These are phyloP conservation scores for Palythoa grandis DNA, from an alignment of 92 coral and sea anemone genomes.

Conservation along the genomic window DNA sequence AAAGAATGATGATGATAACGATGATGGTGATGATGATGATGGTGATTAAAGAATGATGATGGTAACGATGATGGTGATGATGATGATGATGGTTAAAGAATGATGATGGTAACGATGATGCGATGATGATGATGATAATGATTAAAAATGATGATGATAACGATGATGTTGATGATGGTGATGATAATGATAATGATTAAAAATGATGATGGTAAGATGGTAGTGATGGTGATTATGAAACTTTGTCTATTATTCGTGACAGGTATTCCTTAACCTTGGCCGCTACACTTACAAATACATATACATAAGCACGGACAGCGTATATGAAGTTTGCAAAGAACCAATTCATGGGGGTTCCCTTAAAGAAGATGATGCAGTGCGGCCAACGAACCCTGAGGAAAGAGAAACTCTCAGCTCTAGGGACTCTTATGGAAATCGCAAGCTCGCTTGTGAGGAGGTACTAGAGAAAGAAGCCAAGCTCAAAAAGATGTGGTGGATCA, in stretches of 20 bases:
- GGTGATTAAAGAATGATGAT: too few species aligned
- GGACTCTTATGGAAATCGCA: constrained; percentile 85
- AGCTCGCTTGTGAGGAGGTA: constrained; percentile 83
- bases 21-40: background rate
- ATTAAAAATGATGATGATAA: too few species aligned
- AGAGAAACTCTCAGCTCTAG: constrained; percentile 58
- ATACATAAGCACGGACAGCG: constrained; percentile 90
- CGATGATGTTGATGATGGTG: too few species aligned
- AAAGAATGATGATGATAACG: too few species aligned
- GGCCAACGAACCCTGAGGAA: constrained; percentile 71
- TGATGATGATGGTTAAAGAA: too few species aligned
- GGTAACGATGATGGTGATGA: too few species aligned
- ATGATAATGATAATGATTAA: too few species aligned
- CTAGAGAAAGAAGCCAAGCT: constrained; percentile 67
- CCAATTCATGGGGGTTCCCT: constrained; percentile 82
- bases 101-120: too few species aligned
- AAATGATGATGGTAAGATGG: too few species aligned
- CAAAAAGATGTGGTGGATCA: constrained; percentile 69
- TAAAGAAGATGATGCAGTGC: constrained; percentile 88
- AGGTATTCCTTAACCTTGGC: constrained; percentile 73
- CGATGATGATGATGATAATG: too few species aligned
- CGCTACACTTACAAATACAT: constrained; percentile 82
- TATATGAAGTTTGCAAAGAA: constrained; percentile 89
- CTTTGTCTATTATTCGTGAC: background rate
- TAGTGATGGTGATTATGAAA: background rate